Evolutionary conservation across 2,888 invertebrate genomes (phyloP).

Genomic region (Chloromyia formosa): DNA sequence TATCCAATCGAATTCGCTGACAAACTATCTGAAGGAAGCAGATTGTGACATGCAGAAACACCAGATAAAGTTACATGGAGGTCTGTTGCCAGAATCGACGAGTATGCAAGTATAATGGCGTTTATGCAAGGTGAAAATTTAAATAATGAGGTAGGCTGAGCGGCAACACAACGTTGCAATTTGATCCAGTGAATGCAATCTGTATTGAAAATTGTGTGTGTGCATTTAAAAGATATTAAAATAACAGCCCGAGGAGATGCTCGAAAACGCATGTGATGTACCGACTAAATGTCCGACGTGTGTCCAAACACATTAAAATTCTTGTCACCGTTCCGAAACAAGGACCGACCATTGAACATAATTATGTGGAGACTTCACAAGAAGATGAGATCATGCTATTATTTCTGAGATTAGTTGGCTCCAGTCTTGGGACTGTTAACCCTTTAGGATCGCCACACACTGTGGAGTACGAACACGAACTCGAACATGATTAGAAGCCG

Average conservation of each 20-base stretch:
- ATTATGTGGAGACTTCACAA: conserved; percentile 22
- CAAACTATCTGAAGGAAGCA: conserved; percentile 13
- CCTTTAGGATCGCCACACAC: too few relatives aligned
- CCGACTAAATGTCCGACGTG: conserved; percentile 18
- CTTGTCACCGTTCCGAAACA: conserved; percentile 16
- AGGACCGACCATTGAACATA: conserved; percentile 15
- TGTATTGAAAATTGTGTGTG: not conserved
- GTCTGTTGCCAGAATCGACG: too few relatives aligned
- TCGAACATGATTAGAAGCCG: too few relatives aligned
- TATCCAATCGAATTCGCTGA: conserved; percentile 15
- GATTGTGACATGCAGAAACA: conserved; percentile 5
- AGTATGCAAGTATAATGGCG: not conserved
- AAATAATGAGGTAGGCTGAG: not conserved
- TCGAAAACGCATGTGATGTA: conserved; percentile 12
- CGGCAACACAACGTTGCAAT: not conserved
- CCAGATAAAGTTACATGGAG: not conserved
- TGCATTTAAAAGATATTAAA: not conserved
- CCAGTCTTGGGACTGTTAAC: too few relatives aligned
- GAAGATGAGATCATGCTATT: not conserved
- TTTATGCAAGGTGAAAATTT: conserved; percentile 18
- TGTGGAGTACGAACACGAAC: too few relatives aligned
- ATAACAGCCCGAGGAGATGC: not conserved
- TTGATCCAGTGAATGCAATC: conserved; percentile 6
- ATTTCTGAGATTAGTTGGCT: not conserved
- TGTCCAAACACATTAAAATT: conserved; percentile 34